Conservation (phyloP, 2,113 vertebrate species). For the Pseudolaguvia tuberculata region DNA sequence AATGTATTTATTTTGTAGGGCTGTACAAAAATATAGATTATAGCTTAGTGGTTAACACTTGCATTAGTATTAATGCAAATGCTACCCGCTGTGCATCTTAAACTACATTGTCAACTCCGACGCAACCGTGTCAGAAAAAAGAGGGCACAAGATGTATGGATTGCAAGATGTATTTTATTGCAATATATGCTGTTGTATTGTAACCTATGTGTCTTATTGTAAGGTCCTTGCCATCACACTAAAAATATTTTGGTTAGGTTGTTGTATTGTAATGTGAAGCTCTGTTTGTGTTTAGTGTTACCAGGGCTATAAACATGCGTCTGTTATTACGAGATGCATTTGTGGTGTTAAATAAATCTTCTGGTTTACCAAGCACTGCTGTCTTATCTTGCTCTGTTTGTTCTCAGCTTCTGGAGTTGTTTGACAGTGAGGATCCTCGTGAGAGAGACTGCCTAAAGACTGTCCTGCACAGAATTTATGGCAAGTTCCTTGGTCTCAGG, state of each 20-base stretch:
- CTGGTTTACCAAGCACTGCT: not conserved
- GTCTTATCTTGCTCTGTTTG: not conserved
- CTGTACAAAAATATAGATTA: too few species aligned
- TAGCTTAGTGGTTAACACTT: too few species aligned
- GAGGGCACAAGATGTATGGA: too few species aligned
- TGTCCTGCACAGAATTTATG: slow-evolving; percentile 99
- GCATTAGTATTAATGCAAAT: too few species aligned
- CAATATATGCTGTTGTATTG: too few species aligned
- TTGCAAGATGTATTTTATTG: too few species aligned
- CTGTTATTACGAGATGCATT: not conserved
- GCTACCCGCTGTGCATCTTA: too few species aligned
- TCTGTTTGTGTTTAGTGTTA: not conserved
- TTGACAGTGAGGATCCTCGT: slow-evolving; percentile 97
- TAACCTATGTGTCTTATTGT: too few species aligned
- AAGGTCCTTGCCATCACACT: too few species aligned
- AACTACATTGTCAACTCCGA: too few species aligned
- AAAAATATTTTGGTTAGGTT: not conserved
- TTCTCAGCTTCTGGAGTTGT: slow-evolving; percentile 89
- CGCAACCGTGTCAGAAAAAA: too few species aligned
- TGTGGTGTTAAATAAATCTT: not conserved
- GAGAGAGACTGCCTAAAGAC: slow-evolving; percentile 99
- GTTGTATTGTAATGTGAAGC: not conserved
- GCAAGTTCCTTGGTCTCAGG: slow-evolving; percentile 99
- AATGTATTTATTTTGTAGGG: too few species aligned
- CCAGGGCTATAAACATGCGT: not conserved